Evolutionary conservation across 2,797 vertebrate genomes (phyloP).

Genomic region (Columba guinea): DNA sequence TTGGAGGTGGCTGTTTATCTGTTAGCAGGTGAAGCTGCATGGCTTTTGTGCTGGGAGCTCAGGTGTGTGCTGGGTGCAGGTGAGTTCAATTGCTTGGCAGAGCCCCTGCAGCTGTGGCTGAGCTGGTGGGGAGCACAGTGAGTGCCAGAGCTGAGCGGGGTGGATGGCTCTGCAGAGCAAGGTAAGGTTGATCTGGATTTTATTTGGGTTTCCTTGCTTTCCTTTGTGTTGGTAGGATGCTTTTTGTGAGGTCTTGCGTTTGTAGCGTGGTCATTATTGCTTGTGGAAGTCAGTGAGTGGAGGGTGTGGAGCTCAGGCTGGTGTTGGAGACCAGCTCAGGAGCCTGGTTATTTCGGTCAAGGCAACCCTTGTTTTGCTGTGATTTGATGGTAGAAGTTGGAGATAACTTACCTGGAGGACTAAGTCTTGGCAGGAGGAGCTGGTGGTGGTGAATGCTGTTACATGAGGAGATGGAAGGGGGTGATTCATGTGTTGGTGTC

Average conservation of each 20-base stretch:
- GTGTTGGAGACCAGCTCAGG: not conserved
- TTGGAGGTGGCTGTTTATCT: not conserved
- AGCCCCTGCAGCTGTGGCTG: not conserved
- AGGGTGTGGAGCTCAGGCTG: not conserved
- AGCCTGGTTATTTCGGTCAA: not conserved
- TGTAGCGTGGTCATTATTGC: fast-evolving
- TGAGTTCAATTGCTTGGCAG: not conserved
- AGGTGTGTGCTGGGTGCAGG: not conserved
- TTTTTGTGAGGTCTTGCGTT: fast-evolving
- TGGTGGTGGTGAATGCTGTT: not conserved
- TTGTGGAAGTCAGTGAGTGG: not conserved
- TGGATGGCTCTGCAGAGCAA: not conserved
- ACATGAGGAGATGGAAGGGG: not conserved
- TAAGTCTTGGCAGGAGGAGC: not conserved
- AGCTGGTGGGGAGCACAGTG: fast-evolving
- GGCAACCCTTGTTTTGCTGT: not conserved
- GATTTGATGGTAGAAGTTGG: not conserved
- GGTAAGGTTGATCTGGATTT: not conserved
- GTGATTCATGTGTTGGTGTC: not conserved
- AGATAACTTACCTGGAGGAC: not conserved
- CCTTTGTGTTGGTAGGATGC: not conserved
- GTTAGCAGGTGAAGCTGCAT: not conserved
- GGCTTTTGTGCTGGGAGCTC: not conserved
- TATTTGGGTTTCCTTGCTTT: not conserved
- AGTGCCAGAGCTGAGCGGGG: fast-evolving